Evolutionary conservation across 1,140 invertebrate species (phyloP).

Genomic region (Mya arenaria): DNA sequence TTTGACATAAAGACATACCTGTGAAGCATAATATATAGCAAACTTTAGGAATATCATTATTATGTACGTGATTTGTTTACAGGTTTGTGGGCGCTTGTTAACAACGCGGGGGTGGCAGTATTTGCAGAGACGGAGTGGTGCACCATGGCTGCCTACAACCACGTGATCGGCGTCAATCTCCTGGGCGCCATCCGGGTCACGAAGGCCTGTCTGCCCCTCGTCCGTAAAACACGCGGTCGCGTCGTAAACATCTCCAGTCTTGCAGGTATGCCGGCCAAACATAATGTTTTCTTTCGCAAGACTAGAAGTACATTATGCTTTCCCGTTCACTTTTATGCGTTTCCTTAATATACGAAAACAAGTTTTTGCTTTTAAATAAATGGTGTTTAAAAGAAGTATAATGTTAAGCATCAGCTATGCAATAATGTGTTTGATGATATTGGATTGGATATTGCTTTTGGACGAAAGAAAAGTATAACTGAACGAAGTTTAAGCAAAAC

Average conservation of each 20-base stretch:
- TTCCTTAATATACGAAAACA: too few relatives aligned
- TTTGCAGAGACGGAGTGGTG: conserved; percentile 95
- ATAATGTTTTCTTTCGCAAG: too few relatives aligned
- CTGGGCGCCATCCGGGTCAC: conserved; percentile 58
- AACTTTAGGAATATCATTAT: too few relatives aligned
- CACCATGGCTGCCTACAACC: conserved; percentile 81
- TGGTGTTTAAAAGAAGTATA: too few relatives aligned
- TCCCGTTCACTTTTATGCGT: too few relatives aligned
- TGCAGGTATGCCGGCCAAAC: conserved; percentile 65
- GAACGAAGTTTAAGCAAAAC: too few relatives aligned
- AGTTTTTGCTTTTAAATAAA: too few relatives aligned
- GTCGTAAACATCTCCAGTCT: conserved; percentile 91
- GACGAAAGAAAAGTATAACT: too few relatives aligned
- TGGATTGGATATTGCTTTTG: too few relatives aligned
- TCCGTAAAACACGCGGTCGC: conserved; percentile 76
- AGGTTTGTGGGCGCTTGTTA: conserved; percentile 72
- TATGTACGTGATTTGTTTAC: neutral
- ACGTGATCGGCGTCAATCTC: conserved; percentile 57
- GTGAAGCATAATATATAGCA: neutral
- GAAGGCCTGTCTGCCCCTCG: conserved; percentile 57
- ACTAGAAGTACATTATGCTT: too few relatives aligned
- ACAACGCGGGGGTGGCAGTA: conserved; percentile 90
- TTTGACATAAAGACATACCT: neutral
- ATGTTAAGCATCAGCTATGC: too few relatives aligned
- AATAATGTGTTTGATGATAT: too few relatives aligned